Percentiles rank a stretch among this genome's conserved stretches.
phyloP scores from a whole-genome alignment of 2,888 invertebrate genomes.

The Diloba caeruleocephala region DNA sequence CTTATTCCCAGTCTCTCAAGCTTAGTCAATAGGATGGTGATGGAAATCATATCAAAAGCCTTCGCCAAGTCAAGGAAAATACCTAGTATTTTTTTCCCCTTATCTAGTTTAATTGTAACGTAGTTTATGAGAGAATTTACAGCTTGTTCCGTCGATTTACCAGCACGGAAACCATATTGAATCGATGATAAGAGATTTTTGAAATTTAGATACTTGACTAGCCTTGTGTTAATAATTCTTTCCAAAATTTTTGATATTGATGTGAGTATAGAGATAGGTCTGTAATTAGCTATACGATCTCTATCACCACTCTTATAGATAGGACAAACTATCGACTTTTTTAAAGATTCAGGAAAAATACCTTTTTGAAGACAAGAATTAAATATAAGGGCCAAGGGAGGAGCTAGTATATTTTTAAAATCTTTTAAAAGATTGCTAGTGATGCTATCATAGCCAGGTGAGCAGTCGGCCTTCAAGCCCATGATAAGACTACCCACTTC shows the following conservation, averaged over 20 bases:
- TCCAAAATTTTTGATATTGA: background rate
- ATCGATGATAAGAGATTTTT: background rate
- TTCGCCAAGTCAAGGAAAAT: background rate
- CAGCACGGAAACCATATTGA: constrained; percentile 1
- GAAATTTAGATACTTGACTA: background rate
- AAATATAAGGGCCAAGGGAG: background rate
- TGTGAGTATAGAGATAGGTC: no score
- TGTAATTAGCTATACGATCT: constrained; percentile 1
- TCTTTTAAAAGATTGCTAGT: background rate
- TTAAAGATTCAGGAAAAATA: background rate
- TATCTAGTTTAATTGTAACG: background rate
- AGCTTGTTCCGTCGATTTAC: background rate
- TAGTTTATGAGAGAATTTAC: background rate
- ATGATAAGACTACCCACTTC: background rate
- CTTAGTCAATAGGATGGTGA: background rate
- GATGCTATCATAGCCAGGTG: background rate
- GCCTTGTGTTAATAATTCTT: background rate
- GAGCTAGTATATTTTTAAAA: background rate
- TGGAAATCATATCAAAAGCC: constrained; percentile 2
- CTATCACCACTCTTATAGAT: background rate
- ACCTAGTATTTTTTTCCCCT: background rate
- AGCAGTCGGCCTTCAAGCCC: background rate
- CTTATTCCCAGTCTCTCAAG: no score
- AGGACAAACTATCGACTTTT: background rate
- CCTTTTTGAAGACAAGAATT: background rate